phyloP scores from a whole-genome alignment of 2,888 invertebrate species.

The Congeria kusceri region DNA sequence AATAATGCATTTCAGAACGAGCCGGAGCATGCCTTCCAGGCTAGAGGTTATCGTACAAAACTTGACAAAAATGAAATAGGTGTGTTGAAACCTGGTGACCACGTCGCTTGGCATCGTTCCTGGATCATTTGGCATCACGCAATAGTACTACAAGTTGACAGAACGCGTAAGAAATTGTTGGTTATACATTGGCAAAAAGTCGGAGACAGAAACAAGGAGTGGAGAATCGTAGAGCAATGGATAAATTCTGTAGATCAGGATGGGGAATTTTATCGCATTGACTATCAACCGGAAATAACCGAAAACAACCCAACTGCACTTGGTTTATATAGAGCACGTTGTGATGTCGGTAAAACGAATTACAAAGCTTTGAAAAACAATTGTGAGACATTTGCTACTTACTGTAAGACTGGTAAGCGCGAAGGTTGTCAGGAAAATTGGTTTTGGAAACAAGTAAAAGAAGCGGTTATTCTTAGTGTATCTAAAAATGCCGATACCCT shows the following conservation, averaged over 20 bases:
- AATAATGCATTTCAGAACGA: too few relatives aligned
- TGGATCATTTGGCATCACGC: conserved; percentile 40
- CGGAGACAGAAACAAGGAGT: neutral
- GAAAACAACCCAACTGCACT: conserved; percentile 8
- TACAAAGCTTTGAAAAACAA: conserved; percentile 21
- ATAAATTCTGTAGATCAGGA: conserved; percentile 13
- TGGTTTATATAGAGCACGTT: conserved; percentile 25
- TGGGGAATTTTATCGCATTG: conserved; percentile 26
- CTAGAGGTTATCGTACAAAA: too few relatives aligned
- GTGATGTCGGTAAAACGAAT: conserved; percentile 9
- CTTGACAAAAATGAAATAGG: too few relatives aligned
- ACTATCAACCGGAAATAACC: conserved; percentile 11
- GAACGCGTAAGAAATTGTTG: neutral
- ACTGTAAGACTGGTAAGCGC: conserved; percentile 25
- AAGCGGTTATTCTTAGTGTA: neutral
- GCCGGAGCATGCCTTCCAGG: too few relatives aligned
- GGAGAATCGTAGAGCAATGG: conserved; percentile 13
- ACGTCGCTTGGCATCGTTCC: conserved; percentile 26
- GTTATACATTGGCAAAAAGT: conserved; percentile 16
- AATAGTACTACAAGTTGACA: conserved; percentile 19
- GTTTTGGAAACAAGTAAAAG: conserved; percentile 23
- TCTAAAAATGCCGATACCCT: neutral
- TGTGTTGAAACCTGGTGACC: conserved; percentile 18
- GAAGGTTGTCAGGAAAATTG: conserved; percentile 20
- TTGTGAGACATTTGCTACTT: conserved; percentile 15